phyloP scores from a whole-genome alignment of 2,113 vertebrate species.

The Megaceryle maxima region DNA sequence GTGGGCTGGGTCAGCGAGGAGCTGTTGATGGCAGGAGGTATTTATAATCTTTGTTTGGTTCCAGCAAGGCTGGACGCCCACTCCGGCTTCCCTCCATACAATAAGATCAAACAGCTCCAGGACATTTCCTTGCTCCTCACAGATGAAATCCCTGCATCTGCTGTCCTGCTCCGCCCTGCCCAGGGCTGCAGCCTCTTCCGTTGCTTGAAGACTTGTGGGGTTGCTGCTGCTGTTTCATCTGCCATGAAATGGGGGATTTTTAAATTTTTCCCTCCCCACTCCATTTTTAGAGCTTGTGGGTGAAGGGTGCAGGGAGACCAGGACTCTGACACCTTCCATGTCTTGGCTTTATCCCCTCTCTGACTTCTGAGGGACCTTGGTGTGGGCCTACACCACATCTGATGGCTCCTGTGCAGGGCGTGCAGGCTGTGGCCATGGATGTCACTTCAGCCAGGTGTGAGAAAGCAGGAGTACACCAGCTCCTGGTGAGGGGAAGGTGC shows the following conservation, averaged over 20 bases:
- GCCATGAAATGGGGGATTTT: background rate
- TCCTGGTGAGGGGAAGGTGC: background rate
- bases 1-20: background rate
- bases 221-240: background rate
- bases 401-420: rapidly evolving
- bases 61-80: constrained; percentile 42
- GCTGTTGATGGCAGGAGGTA: background rate
- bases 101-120: constrained; percentile 56
- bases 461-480: background rate
- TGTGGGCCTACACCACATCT: background rate
- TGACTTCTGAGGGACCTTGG: background rate
- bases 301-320: rapidly evolving
- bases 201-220: rapidly evolving
- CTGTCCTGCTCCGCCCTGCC: background rate
- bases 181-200: background rate
- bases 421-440: background rate
- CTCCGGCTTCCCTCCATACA: constrained; percentile 52
- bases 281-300: background rate
- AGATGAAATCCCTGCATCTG: constrained; percentile 38
- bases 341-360: background rate
- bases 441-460: rapidly evolving
- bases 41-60: constrained; percentile 66
- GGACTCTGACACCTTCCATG: background rate
- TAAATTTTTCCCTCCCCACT: background rate
- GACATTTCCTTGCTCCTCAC: constrained; percentile 38